phyloP scores from a whole-genome alignment of 2,888 invertebrate genomes.

The Ormyrus labotus region DNA sequence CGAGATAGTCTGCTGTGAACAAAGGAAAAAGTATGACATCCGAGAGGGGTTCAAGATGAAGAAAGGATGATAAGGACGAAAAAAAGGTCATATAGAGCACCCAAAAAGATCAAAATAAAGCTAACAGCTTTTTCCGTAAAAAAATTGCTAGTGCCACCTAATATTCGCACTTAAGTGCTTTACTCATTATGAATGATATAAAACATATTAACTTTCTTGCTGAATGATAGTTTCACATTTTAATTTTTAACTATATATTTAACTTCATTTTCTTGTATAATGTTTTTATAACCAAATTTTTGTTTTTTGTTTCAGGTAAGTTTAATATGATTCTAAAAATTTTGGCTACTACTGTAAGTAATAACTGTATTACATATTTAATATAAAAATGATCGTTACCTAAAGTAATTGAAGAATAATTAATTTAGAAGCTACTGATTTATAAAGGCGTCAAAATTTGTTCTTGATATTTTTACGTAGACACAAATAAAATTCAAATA shows the following conservation, averaged over 20 bases:
- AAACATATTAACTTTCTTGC: no score
- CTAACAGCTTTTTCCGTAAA: background rate
- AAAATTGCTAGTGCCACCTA: background rate
- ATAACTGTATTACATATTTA: no score
- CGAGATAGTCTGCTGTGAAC: conserved; percentile 50
- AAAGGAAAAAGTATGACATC: conserved; percentile 41
- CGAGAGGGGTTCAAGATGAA: conserved; percentile 27
- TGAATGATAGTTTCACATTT: no score
- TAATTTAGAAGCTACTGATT: no score
- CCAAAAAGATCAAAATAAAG: conserved; percentile 6
- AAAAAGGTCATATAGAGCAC: conserved; percentile 6
- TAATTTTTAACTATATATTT: background rate
- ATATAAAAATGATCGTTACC: no score
- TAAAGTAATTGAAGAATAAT: no score
- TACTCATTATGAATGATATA: no score
- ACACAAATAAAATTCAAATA: no score
- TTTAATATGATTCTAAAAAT: background rate
- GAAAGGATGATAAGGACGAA: conserved; percentile 20
- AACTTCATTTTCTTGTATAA: background rate
- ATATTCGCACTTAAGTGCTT: no score
- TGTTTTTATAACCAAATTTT: background rate
- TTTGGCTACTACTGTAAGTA: no score
- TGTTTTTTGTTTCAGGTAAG: conserved; percentile 33
- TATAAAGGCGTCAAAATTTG: no score
- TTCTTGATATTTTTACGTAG: no score